Evolutionary conservation across 2,888 invertebrate species (phyloP), one percentile per base, ranked within the genome.

Genomic region (Coenonympha glycerion): DNA sequence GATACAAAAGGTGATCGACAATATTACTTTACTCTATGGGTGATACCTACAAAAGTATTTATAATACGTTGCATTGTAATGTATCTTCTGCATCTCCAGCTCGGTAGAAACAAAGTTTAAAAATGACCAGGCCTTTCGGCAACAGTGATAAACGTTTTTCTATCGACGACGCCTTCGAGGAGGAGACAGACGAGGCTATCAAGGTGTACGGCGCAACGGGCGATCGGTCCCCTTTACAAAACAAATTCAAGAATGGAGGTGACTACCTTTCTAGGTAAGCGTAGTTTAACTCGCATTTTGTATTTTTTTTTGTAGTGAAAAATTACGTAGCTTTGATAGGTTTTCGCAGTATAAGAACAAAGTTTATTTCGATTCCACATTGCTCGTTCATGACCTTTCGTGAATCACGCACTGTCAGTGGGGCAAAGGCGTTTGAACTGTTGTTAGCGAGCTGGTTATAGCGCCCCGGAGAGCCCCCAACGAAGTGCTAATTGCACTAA

Each of bases 101-200:
- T 62, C 59, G 63, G 61, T 65, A 70, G 62, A 60, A 67, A 59
- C 61, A 63, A 62, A 63, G 64, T 65, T 66, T 66, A 67, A 84
- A 69, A 73, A 89, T 89, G 88, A 88, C 88, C 64, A 79, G 82
- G 70, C 76, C 86, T 55, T 86, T 85, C 62, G 82, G 85, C 61
- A 81, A 76, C 56, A 81, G 71, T 73, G 90, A 90, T 63, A 92
- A 92, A 71, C 87, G 92, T 61, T 94, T 94, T 81, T 93, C 93
- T 44, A 94, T 94, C 65, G 94, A 94, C 77, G 94, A 94, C 77
- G 94, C 94, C 9, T 94, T 94, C 69, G 94, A 94, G 71, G 94
- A 94, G 71, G 94, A 95, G 73, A 93, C 93, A 39, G 94, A 94
- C 68, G 94, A 94, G 50, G 58, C 58, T 40, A 56, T 56, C 65